Evolutionary conservation across 1,140 invertebrate genomes (phyloP), one percentile per base, ranked within the genome.

Genomic region (Pissodes strobi): DNA sequence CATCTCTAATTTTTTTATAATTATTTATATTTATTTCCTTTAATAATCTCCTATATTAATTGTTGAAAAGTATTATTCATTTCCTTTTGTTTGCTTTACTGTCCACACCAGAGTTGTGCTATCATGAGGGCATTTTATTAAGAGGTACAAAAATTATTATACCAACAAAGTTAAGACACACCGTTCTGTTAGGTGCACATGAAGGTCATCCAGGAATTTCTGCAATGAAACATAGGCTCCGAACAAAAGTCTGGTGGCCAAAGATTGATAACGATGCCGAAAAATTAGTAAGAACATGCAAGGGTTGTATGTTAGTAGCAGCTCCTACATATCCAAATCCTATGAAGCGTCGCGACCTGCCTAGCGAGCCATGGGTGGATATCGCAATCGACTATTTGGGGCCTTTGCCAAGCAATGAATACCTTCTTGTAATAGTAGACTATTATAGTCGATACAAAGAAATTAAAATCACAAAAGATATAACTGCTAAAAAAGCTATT

Each of bases 211-310:
- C 77, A 2, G 82, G 83, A 2, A 79, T 84, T 5, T 77, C 78
- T 0, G 74, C 72, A 0, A 86, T 86, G 82, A 86, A 86, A 71
- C 64, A 73, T 0, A 45, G 83, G 9, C 75, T 85, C 1, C 48
- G 82, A 18, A 72, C 68, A 72, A 68, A 25, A n/a, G n/a, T n/a
- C n/a, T n/a, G n/a, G n/a, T n/a, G n/a, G n/a, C n/a, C n/a, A n/a
- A n/a, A n/a, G n/a, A 79, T 85, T 0, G 80, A 86, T 64, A 72
- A 72, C 46, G 78, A 83, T n/a, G 76, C 75, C 0, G 80, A 82
- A 76, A 72, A 65, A 12, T 64, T 72, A 15, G 73, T 79, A 4
- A 79, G 78, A 71, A 68, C 19, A 25, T 55, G 52, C 19, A 37
- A 55, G 12, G 30, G 52, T n/a, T 55, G 52, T 23, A 55, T 17